These are phyloP conservation scores for Leucoraja erinaceus DNA, from an alignment of 2,113 vertebrate species.

Conservation along the genomic window DNA sequence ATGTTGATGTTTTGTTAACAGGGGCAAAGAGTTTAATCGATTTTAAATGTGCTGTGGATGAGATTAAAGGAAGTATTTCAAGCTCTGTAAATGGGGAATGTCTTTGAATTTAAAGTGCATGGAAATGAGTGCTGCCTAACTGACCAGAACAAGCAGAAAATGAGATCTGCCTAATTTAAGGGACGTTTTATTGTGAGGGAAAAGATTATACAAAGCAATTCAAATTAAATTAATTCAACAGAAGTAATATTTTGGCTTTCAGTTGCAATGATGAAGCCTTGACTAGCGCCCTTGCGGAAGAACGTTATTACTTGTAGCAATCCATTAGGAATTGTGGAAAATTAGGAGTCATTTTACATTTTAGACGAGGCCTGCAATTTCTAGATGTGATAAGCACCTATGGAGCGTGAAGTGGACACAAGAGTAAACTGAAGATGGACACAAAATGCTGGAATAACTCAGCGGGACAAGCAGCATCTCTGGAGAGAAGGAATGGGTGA, in stretches of 20 bases:
- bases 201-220: not conserved
- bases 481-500: too few relatives aligned
- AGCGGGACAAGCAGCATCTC: too few relatives aligned
- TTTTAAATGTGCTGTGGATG: constrained; percentile 26
- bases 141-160: not conserved
- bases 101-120: constrained; percentile 26
- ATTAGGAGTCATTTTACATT: not conserved
- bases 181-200: not conserved
- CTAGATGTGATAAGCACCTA: not conserved
- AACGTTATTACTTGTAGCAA: not conserved
- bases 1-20: constrained; percentile 19
- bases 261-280: not conserved
- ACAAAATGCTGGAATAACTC: too few relatives aligned
- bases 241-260: not conserved
- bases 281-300: not conserved
- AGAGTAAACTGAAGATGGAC: not conserved
- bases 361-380: not conserved
- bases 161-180: constrained; percentile 9
- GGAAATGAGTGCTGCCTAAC: not conserved
- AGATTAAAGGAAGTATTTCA: constrained; percentile 29
- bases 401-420: not conserved
- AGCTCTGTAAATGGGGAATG: not conserved
- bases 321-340: not conserved
- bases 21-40: constrained; percentile 24
- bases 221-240: constrained; percentile 24